Base-by-base conservation (phyloP, 2,113 vertebrate species). In the Aegotheles bennettii region DNA sequence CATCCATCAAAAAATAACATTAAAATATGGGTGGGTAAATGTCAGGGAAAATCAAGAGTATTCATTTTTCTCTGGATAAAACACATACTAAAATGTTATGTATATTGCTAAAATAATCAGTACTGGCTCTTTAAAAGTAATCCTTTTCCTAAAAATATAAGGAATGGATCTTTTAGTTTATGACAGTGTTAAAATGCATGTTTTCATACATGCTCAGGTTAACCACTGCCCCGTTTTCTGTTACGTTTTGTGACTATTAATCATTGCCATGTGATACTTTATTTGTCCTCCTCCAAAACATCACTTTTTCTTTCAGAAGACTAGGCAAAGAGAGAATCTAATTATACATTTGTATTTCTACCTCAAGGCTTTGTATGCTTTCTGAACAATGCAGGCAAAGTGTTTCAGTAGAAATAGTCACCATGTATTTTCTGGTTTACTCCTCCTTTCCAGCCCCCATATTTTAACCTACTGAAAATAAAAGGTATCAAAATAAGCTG, bases 181-280 rank as follows among this genome's bases (percentile, higher is more conserved):
- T 71, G 31, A 53, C 10, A 40, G 60, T 54, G 7, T 85, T 87
- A 76, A 76, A 93, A 89, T 61, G 21, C 7, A 35, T 36, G 36
- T 76, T 91, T 95, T 93, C n/a, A 33, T 85, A 73, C 16, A 57
- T 89, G 83, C 83, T 94, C 45, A 80, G 53, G 65, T 94, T 95
- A 94, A 95, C 51, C 36, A 85, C 36, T 33, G 18, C 42, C 53
- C 53, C 23, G 59, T 76, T 82, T 31, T 73, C 53, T 82, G 6
- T 65, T 84, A 35, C 31, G 26, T 84, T 84, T 89, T 85, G 36
- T 69, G 67, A 60, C 53, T 95, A 80, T 82, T 95, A 93, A 84
- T 94, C 61, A 83, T 42, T 89, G 74, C 48, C 67, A 83, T 73
- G 45, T 45, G 40, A 48, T 87, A 50, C 12, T 79, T 88, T 74